Evolutionary conservation across 2,797 vertebrate species (phyloP).

Genomic region (Falco rusticolus): DNA sequence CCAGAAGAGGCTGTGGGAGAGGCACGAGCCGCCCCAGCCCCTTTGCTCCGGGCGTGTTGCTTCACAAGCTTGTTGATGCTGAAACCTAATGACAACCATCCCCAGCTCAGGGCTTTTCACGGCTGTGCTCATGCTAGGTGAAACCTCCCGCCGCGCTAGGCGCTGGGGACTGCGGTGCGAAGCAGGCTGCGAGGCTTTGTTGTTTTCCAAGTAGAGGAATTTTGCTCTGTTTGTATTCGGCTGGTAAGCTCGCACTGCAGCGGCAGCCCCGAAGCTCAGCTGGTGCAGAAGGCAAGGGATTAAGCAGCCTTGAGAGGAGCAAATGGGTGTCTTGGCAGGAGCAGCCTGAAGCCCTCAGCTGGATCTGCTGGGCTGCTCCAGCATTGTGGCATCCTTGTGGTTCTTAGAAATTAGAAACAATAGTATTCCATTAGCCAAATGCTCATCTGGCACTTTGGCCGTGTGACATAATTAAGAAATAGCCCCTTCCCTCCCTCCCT

Average conservation of each 20-base stretch:
- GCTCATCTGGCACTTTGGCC: conserved; percentile 31
- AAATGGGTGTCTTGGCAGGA: neutral
- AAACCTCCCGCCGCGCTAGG: neutral
- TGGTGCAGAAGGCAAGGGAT: neutral
- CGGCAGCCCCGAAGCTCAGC: neutral
- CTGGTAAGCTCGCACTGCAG: neutral
- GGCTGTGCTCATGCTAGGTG: neutral
- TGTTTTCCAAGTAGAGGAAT: neutral
- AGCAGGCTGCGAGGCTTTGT: neutral
- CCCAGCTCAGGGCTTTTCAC: neutral
- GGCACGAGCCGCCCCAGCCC: neutral
- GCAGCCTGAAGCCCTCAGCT: neutral
- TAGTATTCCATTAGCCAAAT: neutral
- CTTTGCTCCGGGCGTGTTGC: neutral
- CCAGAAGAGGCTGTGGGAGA: neutral
- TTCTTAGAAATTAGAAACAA: conserved; percentile 31
- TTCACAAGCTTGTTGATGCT: neutral
- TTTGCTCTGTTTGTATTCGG: accelerated
- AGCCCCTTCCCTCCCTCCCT: neutral
- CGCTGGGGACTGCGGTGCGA: neutral
- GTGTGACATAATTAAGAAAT: conserved; percentile 35
- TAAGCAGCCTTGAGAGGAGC: neutral
- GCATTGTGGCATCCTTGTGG: neutral
- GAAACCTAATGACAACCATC: neutral
- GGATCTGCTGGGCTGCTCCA: neutral